Base-by-base conservation (phyloP, 2,888 invertebrate genomes). In the Polyommatus iphigenia region DNA sequence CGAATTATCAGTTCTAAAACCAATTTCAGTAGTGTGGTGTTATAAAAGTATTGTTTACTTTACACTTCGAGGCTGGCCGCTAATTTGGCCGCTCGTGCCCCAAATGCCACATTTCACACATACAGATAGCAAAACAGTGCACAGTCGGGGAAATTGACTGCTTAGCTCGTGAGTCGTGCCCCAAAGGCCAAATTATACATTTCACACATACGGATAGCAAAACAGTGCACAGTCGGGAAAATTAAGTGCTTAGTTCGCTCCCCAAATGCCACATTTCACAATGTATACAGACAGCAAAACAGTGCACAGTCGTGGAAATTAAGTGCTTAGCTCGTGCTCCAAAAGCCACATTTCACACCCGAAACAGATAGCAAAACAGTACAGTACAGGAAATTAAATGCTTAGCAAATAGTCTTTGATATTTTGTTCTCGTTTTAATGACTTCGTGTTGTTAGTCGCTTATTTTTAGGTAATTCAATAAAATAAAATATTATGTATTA, bases 1-100 rank as follows among this genome's bases (percentile, higher is more conserved):
- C 54, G 54, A 54, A 54, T 54, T 57, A n/a, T n/a, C 57, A n/a
- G 59, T 59, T 59, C 59, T 15, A 20, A 20, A 59, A 57, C n/a
- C 18, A 57, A 59, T 20, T 59, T 59, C 59, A 20, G 59, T 59
- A 20, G 24, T 24, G 24, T 24, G 67, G 67, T 29, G 1, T 4
- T 67, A 71, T 67, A 71, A 71, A 41, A 85, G 83, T 79, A 79
- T 78, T 83, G 79, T 89, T 87, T 72, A 15, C 41, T 20, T 41
- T n/a, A n/a, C 72, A 72, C 87, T 79, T 83, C 77, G 82, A 83
- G 82, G 67, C 76, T 81, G 89, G 86, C 78, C 72, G 72, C 41
- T 72, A 72, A 72, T 72, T 72, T 41, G n/a, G n/a, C 15, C 36
- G 72, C 72, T 72, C 72, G 72, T 72, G 72, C 41, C 72, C 87